Conservation (phyloP, 2,113 vertebrate species). For the Lagenorhynchus albirostris region DNA sequence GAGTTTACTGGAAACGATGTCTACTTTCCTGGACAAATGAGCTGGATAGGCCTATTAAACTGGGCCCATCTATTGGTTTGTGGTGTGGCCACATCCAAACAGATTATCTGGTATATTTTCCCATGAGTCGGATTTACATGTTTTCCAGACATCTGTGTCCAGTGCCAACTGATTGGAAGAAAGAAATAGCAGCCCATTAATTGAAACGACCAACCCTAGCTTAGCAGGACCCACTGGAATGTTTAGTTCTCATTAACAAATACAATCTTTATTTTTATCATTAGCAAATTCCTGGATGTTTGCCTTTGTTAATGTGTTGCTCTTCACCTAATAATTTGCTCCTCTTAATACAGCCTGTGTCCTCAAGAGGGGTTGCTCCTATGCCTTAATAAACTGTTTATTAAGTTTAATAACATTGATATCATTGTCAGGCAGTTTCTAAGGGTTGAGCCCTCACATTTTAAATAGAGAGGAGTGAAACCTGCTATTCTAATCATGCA, state of each 20-base stretch:
- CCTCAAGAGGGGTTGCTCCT: background rate
- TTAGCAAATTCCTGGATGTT: background rate
- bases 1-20: background rate
- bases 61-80: background rate
- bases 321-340: slow-evolving; percentile 27
- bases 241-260: background rate
- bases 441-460: background rate
- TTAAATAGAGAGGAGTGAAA: slow-evolving; percentile 1
- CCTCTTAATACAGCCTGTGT: background rate
- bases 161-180: background rate
- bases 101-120: background rate
- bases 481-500: background rate
- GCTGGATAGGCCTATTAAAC: background rate
- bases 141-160: background rate
- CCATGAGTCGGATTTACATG: background rate
- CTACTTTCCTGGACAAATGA: background rate
- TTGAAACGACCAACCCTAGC: background rate
- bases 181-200: background rate
- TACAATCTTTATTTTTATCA: background rate
- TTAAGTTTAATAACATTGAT: background rate
- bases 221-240: background rate
- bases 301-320: slow-evolving; percentile 18
- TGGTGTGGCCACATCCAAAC: background rate
- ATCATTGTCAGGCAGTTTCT: background rate
- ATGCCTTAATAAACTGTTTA: background rate